Evolutionary conservation across 2,888 invertebrate genomes (phyloP), one percentile per base, ranked within the genome.

Genomic region (Brachyopa scutellaris): DNA sequence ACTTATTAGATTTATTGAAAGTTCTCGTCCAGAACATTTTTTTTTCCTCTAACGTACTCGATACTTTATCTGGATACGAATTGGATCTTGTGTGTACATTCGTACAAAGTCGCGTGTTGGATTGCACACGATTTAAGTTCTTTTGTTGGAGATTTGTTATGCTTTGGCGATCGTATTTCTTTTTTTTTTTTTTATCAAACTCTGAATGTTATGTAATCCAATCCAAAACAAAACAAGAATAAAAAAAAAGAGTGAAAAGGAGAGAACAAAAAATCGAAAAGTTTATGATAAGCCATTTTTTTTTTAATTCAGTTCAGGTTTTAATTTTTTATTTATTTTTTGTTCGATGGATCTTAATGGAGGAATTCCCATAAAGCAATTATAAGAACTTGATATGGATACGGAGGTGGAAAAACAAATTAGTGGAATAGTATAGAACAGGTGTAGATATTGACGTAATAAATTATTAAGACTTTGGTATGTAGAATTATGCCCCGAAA

Each of bases 1-100:
- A 69, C 76, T 80, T 80, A 76, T 69, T 79, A 67, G 74, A 73
- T 74, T 79, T 79, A 74, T 79, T 74, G 67, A 57, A 67, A 57
- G 74, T 74, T 74, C 38, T 42, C 13, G 21, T 23, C 4, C 26
- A 19, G 36, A 9, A 13, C 29, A 51, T 3, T 7, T 45, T 11
- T 31, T 33, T 21, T 9, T 69, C 13, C 13, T 33, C 11, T 26
- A 17, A 33, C 42, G n/a, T n/a, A n/a, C n/a, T n/a, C n/a, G n/a
- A n/a, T 45, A 26, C 11, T 8, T 3, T 61, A 53, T 59, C 69
- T 31, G 23, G 51, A 23, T 17, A 36, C 19, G 47, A 53, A 59
- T 64, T 59, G 42, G 51, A 80, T 76, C 55, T 74, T 69, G 53
- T 69, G 53, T 69, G 64, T 74, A 47, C 33, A 36, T 47, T 15